These are phyloP conservation scores for Aeoliscus strigatus DNA, from an alignment of 2,797 vertebrate genomes.

Conservation along the genomic window DNA sequence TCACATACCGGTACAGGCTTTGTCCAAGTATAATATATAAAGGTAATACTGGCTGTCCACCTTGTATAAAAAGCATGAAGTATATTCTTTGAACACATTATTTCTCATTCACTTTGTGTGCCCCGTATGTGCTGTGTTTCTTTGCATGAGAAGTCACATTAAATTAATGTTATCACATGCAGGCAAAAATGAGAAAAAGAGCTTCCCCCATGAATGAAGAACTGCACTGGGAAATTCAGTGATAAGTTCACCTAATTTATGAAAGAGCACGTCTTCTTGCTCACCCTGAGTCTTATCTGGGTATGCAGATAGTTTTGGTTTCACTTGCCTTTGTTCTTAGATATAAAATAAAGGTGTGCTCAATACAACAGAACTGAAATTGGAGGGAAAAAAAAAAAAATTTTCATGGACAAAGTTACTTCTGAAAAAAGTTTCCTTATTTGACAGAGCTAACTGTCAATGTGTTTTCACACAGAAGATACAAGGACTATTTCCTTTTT, in stretches of 20 bases:
- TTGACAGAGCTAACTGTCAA: constrained; percentile 17
- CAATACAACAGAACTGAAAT: not conserved
- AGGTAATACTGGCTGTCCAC: not conserved
- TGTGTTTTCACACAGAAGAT: constrained; percentile 4
- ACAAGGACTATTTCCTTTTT: not conserved
- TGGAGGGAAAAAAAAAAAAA: not conserved
- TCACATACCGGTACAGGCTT: not conserved
- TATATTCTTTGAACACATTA: not conserved
- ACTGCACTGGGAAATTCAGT: constrained; percentile 7
- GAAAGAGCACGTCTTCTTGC: not conserved
- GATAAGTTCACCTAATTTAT: constrained; percentile 4
- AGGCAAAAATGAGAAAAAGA: not conserved
- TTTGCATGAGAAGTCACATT: constrained; percentile 6
- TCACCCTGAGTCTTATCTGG: not conserved
- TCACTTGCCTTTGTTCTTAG: not conserved
- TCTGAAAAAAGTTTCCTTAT: not conserved
- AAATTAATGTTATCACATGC: constrained; percentile 2
- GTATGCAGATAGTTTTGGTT: constrained; percentile 2
- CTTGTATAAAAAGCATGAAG: not conserved
- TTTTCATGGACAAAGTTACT: too few relatives aligned
- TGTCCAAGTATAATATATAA: too few relatives aligned
- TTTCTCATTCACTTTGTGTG: not conserved
- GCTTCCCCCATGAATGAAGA: not conserved
- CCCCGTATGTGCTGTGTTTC: not conserved
- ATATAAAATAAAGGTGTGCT: not conserved